Base-by-base conservation (phyloP, 2,113 vertebrate species). In the Hippoglossus stenolepis region DNA sequence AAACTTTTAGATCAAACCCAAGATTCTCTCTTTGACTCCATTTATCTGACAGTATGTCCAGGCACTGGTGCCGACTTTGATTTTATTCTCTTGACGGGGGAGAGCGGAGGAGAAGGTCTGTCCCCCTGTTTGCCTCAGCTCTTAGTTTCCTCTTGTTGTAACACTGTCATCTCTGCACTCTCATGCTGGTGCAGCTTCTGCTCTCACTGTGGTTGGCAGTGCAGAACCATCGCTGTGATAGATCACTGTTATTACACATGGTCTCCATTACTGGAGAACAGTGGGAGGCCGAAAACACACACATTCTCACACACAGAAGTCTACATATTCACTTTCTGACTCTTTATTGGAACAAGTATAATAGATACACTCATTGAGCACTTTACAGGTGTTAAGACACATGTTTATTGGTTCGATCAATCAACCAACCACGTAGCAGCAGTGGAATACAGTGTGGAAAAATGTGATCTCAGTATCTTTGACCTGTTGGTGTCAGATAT, bases 201-300 rank as follows among this genome's bases (percentile, higher is more conserved):
- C 78, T 89, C 79, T 86, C 79, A 66, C 79, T 61, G 81, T 65
- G 76, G 86, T 67, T 82, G 83, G 87, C 77, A 70, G 78, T 67
- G 77, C 73, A 64, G 59, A 70, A 59, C 77, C 65, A 78, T 85
- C 21, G 15, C 76, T 73, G 57, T 90, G 89, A 90, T 87, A 87
- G 87, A 92, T 90, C 83, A 87, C 87, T 84, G 83, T 89, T 88
- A 92, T 91, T 90, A 92, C 85, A 73, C 91, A 90, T 89, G 86
- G 78, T 86, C 82, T 90, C 89, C 80, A 90, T 91, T 91, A 91
- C 86, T 59, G 62, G 58, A 69, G 77, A 87, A 73, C 87, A 87
- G 80, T 72, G 1, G 81, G 86, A 53, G 65, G 12, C 67, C 40
- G 72, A 47, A 35, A 54, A 69, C 24, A 31, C 40, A 71, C 67